phyloP scores from a whole-genome alignment of 2,113 vertebrate genomes.

The Actinemys pallida region DNA sequence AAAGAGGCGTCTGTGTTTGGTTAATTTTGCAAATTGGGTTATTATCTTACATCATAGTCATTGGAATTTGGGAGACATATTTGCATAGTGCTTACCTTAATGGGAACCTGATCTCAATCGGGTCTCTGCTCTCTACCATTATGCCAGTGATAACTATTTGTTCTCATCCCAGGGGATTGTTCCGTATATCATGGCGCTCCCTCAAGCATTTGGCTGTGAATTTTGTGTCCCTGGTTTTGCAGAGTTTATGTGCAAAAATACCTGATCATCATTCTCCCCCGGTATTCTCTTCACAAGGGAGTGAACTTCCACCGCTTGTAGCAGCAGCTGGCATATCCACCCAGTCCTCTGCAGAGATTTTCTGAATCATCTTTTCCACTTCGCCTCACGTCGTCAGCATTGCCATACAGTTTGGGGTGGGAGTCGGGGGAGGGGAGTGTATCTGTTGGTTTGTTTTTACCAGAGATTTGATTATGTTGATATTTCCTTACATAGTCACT shows the following conservation, averaged over 20 bases:
- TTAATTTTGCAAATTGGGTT: not conserved
- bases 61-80: not conserved
- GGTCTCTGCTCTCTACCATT: not conserved
- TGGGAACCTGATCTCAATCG: not conserved
- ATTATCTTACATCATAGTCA: conserved; percentile 7
- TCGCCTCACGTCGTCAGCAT: rapidly evolving
- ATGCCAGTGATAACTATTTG: not conserved
- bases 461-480: not conserved
- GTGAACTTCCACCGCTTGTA: not conserved
- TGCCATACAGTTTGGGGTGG: rapidly evolving
- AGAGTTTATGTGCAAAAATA: not conserved
- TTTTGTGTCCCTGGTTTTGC: not conserved
- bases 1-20: not conserved
- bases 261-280: not conserved
- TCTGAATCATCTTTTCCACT: not conserved
- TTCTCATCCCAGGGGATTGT: not conserved
- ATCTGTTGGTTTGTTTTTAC: not conserved
- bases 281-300: not conserved
- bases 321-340: not conserved
- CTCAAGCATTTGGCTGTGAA: not conserved
- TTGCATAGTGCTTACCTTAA: not conserved
- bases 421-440: not conserved
- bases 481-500: not conserved
- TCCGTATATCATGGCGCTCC: not conserved
- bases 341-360: not conserved